Base-by-base conservation (phyloP, 2,113 vertebrate species). In the Sakesphorus luctuosus region DNA sequence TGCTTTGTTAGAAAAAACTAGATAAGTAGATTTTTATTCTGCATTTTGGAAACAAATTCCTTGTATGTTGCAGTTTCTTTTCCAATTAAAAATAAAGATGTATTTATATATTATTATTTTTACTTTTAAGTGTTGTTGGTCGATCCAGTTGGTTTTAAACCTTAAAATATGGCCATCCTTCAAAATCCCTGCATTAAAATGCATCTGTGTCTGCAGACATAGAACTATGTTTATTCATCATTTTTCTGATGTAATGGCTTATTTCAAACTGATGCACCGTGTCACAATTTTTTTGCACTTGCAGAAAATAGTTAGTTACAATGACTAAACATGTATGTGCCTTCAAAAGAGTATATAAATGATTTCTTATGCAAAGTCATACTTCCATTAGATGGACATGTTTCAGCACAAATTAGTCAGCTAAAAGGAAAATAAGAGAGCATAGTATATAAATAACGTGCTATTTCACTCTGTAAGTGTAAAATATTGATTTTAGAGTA, bases 221-320 rank as follows among this genome's bases (percentile, higher is more conserved):
- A 66, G 56, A 84, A 25, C 72, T 53, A 18, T 63, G n/a, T 81
- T 90, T 95, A 43, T 74, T 76, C 46, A 56, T 79, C 0, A 1
- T 47, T 65, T 91, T 94, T 93, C 76, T 84, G 40, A 9, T 82
- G 84, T 87, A 89, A 93, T 76, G 44, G 58, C 47, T 90, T 90
- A 26, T 82, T 84, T 94, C 20, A 18, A 78, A 78, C 87, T 80
- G 80, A 75, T 87, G 50, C 38, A 16, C 52, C 76, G 3, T 94
- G 88, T 83, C 92, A 92, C 81, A 53, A 3, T 74, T 69, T 92
- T 89, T 87, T 73, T 1, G 0, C 75, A 66, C 95, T 96, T 95
- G 84, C 75, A 67, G 80, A 95, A 96, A 95, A 93, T 74, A 93
- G 89, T 83, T 95, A 43, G 35, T 94, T 93, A 83, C 18, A 71